These are phyloP conservation scores for Chelonus insularis DNA, from an alignment of 1,140 invertebrate genomes.

Conservation along the genomic window DNA sequence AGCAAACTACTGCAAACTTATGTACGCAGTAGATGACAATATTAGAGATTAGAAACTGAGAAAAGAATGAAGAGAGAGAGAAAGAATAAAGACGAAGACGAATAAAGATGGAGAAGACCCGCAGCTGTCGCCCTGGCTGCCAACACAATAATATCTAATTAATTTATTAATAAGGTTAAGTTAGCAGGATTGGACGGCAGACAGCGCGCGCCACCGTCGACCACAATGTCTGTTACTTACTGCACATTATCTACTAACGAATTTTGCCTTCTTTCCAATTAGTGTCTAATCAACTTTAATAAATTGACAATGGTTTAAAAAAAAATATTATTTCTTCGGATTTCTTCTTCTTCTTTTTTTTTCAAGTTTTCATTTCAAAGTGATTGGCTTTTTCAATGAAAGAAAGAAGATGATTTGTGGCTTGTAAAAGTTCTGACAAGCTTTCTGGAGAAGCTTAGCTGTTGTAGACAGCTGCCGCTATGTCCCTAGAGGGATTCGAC, in stretches of 20 bases:
- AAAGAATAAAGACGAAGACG: conserved; percentile 26
- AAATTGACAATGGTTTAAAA: too few relatives aligned
- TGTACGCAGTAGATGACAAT: too few relatives aligned
- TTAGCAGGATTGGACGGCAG: conserved; percentile 59
- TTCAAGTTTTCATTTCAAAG: neutral
- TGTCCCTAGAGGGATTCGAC: conserved; percentile 48
- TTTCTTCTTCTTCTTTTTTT: too few relatives aligned
- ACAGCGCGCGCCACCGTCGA: conserved; percentile 46
- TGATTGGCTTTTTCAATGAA: neutral
- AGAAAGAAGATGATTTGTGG: neutral
- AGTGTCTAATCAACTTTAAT: too few relatives aligned
- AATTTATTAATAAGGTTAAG: conserved; percentile 62
- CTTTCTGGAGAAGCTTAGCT: conserved; percentile 48
- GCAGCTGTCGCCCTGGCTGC: conserved; percentile 58
- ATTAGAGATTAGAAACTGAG: too few relatives aligned
- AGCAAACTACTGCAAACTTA: neutral
- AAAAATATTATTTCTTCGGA: too few relatives aligned
- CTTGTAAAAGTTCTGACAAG: conserved; percentile 45
- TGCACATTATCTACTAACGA: too few relatives aligned
- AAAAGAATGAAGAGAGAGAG: conserved; percentile 6
- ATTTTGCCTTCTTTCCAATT: too few relatives aligned
- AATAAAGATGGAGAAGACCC: conserved; percentile 34
- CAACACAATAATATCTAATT: conserved; percentile 61
- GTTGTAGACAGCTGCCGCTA: conserved; percentile 50
- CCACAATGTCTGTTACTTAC: too few relatives aligned